Percentiles rank a stretch among this genome's conserved stretches.
phyloP scores from a whole-genome alignment of 2,888 invertebrate genomes.

The Drosophila austrosaltans region DNA sequence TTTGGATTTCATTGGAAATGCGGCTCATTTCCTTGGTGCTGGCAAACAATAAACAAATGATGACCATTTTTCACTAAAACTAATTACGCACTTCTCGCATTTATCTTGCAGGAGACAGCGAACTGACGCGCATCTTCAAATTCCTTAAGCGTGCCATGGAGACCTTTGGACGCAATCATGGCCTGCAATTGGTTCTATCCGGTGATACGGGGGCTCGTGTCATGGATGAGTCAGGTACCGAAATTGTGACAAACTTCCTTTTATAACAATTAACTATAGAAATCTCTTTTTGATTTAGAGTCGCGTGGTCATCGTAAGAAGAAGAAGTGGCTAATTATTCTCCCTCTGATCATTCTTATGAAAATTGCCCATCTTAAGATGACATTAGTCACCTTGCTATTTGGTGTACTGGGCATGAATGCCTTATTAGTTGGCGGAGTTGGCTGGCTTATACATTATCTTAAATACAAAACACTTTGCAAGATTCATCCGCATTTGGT shows the following conservation, averaged over 20 bases:
- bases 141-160: slow-evolving; percentile 80
- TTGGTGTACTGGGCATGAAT: slow-evolving; percentile 80
- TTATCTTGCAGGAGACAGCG: slow-evolving; percentile 75
- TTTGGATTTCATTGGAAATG: slow-evolving; percentile 42
- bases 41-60: slow-evolving; percentile 40
- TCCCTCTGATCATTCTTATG: slow-evolving; percentile 81
- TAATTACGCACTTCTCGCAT: slow-evolving; percentile 24
- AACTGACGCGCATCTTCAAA: slow-evolving; percentile 74
- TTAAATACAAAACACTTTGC: slow-evolving; percentile 82
- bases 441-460: slow-evolving; percentile 81
- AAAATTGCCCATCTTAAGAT: slow-evolving; percentile 82
- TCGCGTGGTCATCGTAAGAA: slow-evolving; percentile 70
- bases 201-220: slow-evolving; percentile 77
- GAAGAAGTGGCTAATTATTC: slow-evolving; percentile 80
- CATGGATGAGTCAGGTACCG: slow-evolving; percentile 69
- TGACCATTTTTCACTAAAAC: slow-evolving; percentile 31
- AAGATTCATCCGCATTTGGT: slow-evolving; percentile 82
- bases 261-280: background rate
- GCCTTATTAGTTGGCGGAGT: slow-evolving; percentile 79
- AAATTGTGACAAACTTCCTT: background rate
- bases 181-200: slow-evolving; percentile 76
- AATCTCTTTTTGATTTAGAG: slow-evolving; percentile 49
- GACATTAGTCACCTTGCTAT: slow-evolving; percentile 77
- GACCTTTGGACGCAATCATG: slow-evolving; percentile 80
- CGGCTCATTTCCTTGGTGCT: slow-evolving; percentile 18